phyloP scores from a whole-genome alignment of 2,888 invertebrate species.

The Hirudinaria manillensis region DNA sequence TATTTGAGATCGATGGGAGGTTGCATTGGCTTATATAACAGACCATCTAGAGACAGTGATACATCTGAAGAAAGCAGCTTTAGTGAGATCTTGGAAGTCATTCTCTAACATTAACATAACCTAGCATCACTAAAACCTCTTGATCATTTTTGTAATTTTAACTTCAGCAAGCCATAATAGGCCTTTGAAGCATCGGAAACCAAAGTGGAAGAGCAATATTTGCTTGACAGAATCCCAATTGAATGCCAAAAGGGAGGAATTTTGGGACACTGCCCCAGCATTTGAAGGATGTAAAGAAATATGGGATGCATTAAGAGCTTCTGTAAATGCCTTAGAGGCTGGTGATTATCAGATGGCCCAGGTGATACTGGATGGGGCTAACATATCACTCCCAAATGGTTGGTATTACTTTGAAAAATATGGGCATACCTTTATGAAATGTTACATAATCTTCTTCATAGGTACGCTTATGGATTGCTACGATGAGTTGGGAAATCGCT shows the following conservation, averaged over 20 bases:
- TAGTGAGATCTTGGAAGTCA: background rate
- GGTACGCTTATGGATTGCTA: conserved; percentile 79
- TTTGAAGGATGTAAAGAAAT: conserved; percentile 94
- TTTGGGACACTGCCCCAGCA: conserved; percentile 96
- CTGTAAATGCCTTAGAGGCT: conserved; percentile 80
- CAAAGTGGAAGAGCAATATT: conserved; percentile 95
- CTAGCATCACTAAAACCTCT: background rate
- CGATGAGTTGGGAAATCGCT: conserved; percentile 86
- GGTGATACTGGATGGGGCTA: conserved; percentile 90
- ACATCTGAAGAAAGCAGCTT: conserved; percentile 23
- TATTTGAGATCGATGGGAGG: conserved; percentile 30
- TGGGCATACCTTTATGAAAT: background rate
- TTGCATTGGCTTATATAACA: conserved; percentile 25
- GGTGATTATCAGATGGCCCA: conserved; percentile 87
- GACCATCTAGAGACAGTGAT: conserved; percentile 21
- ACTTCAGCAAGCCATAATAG: conserved; percentile 49
- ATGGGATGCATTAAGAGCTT: conserved; percentile 91
- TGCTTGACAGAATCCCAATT: conserved; percentile 89
- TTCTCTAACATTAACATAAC: background rate
- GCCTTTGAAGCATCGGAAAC: conserved; percentile 85
- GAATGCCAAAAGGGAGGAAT: conserved; percentile 88
- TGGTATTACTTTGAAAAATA: conserved; percentile 57
- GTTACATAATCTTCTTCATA: background rate
- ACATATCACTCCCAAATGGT: conserved; percentile 89
- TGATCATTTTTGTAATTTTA: too few relatives aligned